Base-by-base conservation (phyloP, 2,888 invertebrate species). In the Dicyrtomina minuta region DNA sequence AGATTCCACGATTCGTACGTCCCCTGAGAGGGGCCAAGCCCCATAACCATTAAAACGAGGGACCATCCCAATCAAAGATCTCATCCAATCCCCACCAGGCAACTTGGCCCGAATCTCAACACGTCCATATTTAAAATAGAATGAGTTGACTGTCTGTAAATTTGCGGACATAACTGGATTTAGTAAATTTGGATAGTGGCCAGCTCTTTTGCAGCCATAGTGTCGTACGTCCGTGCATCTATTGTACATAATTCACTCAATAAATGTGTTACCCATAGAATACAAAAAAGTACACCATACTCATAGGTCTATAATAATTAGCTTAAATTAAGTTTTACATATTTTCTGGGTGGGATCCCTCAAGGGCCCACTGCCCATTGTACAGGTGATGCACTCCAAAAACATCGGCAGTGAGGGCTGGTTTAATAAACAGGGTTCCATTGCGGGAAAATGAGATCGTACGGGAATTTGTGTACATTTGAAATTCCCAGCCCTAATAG, bases 51-150 rank as follows among this genome's bases (percentile, higher is more conserved):
- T 84, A 61, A 86, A 84, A 8, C 84, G 81, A 0, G 92, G 90
- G 78, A 90, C 87, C 78, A 90, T 79, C 89, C 89, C 89, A 75
- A 90, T 86, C 33, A 89, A 89, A 64, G 86, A 86, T 85, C 89
- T 89, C 43, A 61, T 68, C 89, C 90, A 90, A 80, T 90, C 89
- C 17, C 90, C 90, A 41, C 85, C 83, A 2, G 90, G 89, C 83
- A 88, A 82, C 80, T 87, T 88, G 0, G 89, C 89, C 59, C 87
- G 83, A 8, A 88, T 84, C 80, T 88, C 88, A 20, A 89, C 81
- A 44, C 82, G 83, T 8, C 89, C 89, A 79, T 88, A 90, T 74
- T 83, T 86, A 81, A 89, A 88, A 71, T 84, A 84, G 81, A 89
- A 89, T 0, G 87, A 87, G 13, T 87, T 74, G 0, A 86, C 84